Percentiles rank a stretch among this genome's conserved stretches.
Conservation (phyloP, 2,888 invertebrate genomes). For the Polietes domitor region DNA sequence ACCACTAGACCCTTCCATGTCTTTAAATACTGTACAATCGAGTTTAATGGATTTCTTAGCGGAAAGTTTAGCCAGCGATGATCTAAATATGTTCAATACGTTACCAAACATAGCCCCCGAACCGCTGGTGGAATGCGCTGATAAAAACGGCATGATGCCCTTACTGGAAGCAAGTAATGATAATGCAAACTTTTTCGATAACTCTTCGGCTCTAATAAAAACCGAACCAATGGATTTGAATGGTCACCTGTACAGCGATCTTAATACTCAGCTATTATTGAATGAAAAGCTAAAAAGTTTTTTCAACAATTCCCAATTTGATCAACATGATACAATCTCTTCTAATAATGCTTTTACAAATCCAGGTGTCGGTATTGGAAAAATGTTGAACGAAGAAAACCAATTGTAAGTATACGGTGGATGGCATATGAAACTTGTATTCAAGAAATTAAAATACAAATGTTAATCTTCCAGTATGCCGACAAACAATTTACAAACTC, state of each 20-base stretch:
- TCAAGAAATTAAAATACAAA: neutral
- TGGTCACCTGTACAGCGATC: slow-evolving; percentile 52
- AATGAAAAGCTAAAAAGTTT: slow-evolving; percentile 68
- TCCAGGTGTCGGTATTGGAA: slow-evolving; percentile 20
- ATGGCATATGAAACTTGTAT: neutral
- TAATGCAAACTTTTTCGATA: slow-evolving; percentile 71
- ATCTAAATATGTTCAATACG: slow-evolving; percentile 74
- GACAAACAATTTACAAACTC: neutral
- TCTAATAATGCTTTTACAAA: slow-evolving; percentile 34
- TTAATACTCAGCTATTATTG: slow-evolving; percentile 55
- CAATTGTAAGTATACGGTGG: slow-evolving; percentile 50
- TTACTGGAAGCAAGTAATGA: slow-evolving; percentile 71
- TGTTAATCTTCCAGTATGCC: neutral
- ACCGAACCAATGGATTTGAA: slow-evolving; percentile 52
- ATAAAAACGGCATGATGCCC: slow-evolving; percentile 75
- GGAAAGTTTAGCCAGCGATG: slow-evolving; percentile 77
- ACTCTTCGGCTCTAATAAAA: slow-evolving; percentile 61
- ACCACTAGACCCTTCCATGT: slow-evolving; percentile 55
- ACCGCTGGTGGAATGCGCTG: slow-evolving; percentile 71
- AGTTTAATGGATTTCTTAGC: slow-evolving; percentile 79
- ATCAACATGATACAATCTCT: slow-evolving; percentile 38
- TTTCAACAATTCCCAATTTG: slow-evolving; percentile 43
- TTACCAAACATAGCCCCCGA: slow-evolving; percentile 74
- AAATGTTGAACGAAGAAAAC: slow-evolving; percentile 41
- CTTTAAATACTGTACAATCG: slow-evolving; percentile 77